phyloP scores from a whole-genome alignment of 2,797 vertebrate genomes.

The Gallinago stenura region DNA sequence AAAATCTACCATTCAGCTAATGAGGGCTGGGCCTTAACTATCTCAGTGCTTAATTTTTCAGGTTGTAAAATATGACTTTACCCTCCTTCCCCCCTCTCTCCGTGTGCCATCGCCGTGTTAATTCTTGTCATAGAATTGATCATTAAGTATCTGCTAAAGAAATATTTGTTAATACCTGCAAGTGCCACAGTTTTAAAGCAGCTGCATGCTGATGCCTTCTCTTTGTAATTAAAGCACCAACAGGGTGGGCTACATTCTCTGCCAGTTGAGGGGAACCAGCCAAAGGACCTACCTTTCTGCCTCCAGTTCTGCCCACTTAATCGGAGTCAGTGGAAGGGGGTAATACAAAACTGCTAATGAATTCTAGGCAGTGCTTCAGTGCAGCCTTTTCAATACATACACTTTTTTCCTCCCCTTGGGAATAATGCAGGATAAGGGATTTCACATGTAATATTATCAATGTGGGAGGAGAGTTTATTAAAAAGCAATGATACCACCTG shows the following conservation, averaged over 20 bases:
- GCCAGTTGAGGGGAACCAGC: neutral
- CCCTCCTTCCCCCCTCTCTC: constrained; percentile 45
- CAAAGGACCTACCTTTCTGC: neutral
- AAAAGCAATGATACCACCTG: constrained; percentile 76
- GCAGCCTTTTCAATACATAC: constrained; percentile 45
- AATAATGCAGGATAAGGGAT: constrained; percentile 53
- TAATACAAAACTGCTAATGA: constrained; percentile 5
- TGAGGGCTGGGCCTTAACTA: constrained; percentile 92
- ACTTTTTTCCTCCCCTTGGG: constrained; percentile 44
- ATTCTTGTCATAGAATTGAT: constrained; percentile 61
- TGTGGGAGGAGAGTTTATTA: constrained; percentile 73
- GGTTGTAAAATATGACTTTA: constrained; percentile 79
- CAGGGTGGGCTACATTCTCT: neutral
- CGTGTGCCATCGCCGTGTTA: constrained; percentile 43
- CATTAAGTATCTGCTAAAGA: constrained; percentile 68
- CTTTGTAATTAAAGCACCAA: neutral
- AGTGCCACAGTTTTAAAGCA: neutral
- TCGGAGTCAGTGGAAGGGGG: neutral
- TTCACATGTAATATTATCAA: constrained; percentile 58
- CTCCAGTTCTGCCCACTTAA: neutral
- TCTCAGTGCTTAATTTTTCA: constrained; percentile 87
- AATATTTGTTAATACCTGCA: constrained; percentile 47
- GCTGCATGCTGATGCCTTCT: neutral
- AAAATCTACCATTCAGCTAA: constrained; percentile 95
- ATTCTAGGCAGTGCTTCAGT: constrained; percentile 34